Conservation (phyloP, 1,140 invertebrate species). For the Halyomorpha halys region DNA sequence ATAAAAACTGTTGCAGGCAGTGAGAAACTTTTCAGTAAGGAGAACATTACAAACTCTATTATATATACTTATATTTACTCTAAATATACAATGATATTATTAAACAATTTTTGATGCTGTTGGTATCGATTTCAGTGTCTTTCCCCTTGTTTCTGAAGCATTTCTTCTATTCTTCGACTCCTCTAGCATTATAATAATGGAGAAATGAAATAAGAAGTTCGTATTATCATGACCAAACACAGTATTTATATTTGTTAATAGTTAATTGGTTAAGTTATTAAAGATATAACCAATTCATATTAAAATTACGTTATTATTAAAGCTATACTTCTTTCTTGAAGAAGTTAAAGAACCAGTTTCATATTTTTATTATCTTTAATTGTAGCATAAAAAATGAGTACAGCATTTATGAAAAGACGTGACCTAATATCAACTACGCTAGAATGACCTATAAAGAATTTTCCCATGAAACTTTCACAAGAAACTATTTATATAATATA, state of each 20-base stretch:
- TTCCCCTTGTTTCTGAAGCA: too few relatives aligned
- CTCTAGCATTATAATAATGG: too few relatives aligned
- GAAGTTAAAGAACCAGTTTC: slow-evolving; percentile 6
- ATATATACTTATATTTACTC: too few relatives aligned
- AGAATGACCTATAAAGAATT: slow-evolving; percentile 8
- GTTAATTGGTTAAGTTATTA: slow-evolving; percentile 2
- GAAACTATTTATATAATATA: too few relatives aligned
- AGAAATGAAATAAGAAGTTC: not conserved
- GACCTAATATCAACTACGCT: slow-evolving; percentile 4
- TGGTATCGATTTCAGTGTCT: too few relatives aligned
- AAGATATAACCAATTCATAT: slow-evolving; percentile 8
- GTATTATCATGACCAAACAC: slow-evolving; percentile 5
- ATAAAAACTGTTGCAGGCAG: too few relatives aligned
- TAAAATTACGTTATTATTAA: slow-evolving; percentile 4
- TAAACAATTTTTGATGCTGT: too few relatives aligned
- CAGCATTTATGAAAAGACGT: slow-evolving; percentile 4
- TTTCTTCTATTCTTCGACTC: too few relatives aligned
- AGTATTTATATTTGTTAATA: not conserved
- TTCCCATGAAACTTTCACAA: not conserved
- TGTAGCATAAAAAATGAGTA: slow-evolving; percentile 6
- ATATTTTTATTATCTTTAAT: slow-evolving; percentile 5
- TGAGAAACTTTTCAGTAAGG: too few relatives aligned
- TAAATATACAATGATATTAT: too few relatives aligned
- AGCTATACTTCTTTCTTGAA: slow-evolving; percentile 9
- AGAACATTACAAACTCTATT: too few relatives aligned